phyloP scores from a whole-genome alignment of 2,888 invertebrate genomes.

The Neria commutata region DNA sequence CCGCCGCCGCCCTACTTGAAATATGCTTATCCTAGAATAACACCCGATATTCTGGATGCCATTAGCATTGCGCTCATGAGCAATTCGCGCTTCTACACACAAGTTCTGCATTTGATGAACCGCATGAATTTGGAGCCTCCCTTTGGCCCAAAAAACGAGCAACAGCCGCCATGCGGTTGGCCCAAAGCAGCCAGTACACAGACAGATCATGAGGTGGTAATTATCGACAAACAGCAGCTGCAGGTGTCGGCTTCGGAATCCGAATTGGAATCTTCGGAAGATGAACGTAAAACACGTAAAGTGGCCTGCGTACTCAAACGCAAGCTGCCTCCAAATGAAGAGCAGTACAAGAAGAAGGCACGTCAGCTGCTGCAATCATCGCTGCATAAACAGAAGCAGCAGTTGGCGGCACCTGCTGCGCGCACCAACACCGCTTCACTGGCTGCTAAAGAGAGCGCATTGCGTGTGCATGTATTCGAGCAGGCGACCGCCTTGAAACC shows the following conservation, averaged over 20 bases:
- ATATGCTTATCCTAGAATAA: constrained; percentile 83
- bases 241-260: constrained; percentile 39
- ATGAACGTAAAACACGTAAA: constrained; percentile 35
- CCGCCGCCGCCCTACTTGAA: constrained; percentile 77
- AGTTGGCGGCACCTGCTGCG: not conserved
- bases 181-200: constrained; percentile 42
- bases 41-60: constrained; percentile 74
- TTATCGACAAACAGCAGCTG: constrained; percentile 26
- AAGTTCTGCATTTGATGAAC: constrained; percentile 92
- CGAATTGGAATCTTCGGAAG: constrained; percentile 57
- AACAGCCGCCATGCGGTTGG: constrained; percentile 2
- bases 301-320: constrained; percentile 16
- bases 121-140: constrained; percentile 90
- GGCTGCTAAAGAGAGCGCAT: not conserved
- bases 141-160: constrained; percentile 65
- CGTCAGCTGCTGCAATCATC: constrained; percentile 42
- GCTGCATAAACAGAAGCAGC: constrained; percentile 9
- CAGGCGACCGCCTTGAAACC: constrained; percentile 11
- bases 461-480: constrained; percentile 6
- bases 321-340: constrained; percentile 21
- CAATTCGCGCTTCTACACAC: constrained; percentile 82
- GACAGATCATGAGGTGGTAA: constrained; percentile 38
- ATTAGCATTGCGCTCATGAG: constrained; percentile 77
- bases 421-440: not conserved
- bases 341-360: constrained; percentile 43